phyloP scores from a whole-genome alignment of 2,888 invertebrate species.

The Ischnus inquisitorius region DNA sequence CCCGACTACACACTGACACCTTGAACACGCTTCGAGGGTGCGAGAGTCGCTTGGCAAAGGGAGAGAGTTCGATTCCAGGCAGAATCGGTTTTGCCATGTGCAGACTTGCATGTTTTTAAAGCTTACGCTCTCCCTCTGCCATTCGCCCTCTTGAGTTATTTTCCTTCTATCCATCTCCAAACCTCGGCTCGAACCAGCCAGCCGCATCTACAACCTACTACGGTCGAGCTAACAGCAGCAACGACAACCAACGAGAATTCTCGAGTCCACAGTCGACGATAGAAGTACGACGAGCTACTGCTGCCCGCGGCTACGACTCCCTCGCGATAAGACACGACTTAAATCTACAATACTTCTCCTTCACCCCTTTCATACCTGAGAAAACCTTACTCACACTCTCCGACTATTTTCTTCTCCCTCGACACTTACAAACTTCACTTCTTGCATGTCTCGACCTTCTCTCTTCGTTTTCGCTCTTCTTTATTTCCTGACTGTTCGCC shows the following conservation, averaged over 20 bases:
- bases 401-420: slow-evolving; percentile 4
- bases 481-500: background rate
- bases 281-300: slow-evolving; percentile 49
- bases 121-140: background rate
- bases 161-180: slow-evolving; percentile 18
- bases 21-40: slow-evolving; percentile 20
- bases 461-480: background rate
- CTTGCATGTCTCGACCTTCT: slow-evolving; percentile 8
- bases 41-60: slow-evolving; percentile 14
- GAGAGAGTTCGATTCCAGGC: slow-evolving; percentile 49
- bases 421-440: slow-evolving; percentile 38
- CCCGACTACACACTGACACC: slow-evolving; percentile 5
- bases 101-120: slow-evolving; percentile 52
- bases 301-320: slow-evolving; percentile 76
- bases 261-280: slow-evolving; percentile 39
- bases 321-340: slow-evolving; percentile 82
- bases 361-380: slow-evolving; percentile 24
- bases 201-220: slow-evolving; percentile 11
- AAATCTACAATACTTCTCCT: slow-evolving; percentile 78
- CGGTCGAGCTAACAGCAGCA: slow-evolving; percentile 54
- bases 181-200: slow-evolving; percentile 16
- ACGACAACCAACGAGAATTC: slow-evolving; percentile 43
- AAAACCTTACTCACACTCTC: slow-evolving; percentile 22
- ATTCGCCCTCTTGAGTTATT: slow-evolving; percentile 15
- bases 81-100: slow-evolving; percentile 19